Percentiles rank a stretch among this genome's conserved stretches.
phyloP scores from a whole-genome alignment of 2,113 vertebrate species.

The Solenodon paradoxus region DNA sequence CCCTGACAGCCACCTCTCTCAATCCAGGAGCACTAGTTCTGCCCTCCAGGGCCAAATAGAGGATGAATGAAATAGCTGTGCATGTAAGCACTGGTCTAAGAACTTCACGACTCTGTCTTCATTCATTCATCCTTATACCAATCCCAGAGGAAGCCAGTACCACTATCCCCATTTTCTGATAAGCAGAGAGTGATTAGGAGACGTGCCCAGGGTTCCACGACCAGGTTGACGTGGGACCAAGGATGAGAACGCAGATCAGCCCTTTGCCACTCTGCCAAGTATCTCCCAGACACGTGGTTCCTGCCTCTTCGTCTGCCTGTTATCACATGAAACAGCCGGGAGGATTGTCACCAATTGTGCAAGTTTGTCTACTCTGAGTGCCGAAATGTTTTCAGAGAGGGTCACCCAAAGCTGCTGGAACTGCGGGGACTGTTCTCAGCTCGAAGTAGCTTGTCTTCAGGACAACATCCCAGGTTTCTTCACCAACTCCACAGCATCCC shows the following conservation, averaged over 20 bases:
- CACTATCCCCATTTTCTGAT: not conserved
- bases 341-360: not conserved
- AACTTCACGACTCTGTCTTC: not conserved
- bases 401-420: not conserved
- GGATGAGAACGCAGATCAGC: not conserved
- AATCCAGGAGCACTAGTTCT: fast-evolving
- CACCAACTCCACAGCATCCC: not conserved
- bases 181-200: not conserved
- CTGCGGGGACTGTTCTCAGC: too few species aligned
- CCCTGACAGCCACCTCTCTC: not conserved
- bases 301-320: not conserved
- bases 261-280: not conserved
- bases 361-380: not conserved
- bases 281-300: not conserved
- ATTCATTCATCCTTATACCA: not conserved
- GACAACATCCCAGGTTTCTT: not conserved
- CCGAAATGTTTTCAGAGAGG: not conserved
- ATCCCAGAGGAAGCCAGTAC: not conserved
- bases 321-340: not conserved
- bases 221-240: not conserved
- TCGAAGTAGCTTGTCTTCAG: not conserved
- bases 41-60: not conserved
- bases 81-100: not conserved
- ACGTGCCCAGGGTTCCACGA: not conserved
- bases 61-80: not conserved